A percentile compares a stretch with the other conserved stretches of the same genome.
These are phyloP conservation scores for Paragorgia papillata DNA, from an alignment of 92 coral and sea anemone genomes.

Conservation along the genomic window DNA sequence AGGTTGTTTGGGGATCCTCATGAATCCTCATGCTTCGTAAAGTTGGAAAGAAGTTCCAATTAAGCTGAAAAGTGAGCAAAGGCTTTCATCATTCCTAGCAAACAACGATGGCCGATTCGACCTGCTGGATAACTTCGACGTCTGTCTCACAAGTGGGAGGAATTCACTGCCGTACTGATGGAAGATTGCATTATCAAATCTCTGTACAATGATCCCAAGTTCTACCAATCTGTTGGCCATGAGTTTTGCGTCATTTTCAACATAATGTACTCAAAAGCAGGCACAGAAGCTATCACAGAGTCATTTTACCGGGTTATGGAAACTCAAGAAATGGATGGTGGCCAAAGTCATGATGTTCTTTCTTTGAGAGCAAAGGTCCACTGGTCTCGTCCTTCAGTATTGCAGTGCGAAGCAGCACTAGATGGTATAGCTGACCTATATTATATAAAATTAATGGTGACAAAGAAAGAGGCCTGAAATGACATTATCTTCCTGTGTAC, in stretches of 20 bases:
- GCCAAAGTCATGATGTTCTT: conserved; percentile 26
- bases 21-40: background rate
- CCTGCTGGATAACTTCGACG: conserved; percentile 16
- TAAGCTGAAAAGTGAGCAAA: conserved; percentile 8
- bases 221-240: conserved; percentile 16
- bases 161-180: conserved; percentile 1
- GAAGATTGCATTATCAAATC: conserved; percentile 21
- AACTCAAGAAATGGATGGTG: conserved; percentile 24
- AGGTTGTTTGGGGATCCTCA: conserved; percentile 6
- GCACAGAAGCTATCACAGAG: conserved; percentile 24
- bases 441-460: conserved; percentile 14
- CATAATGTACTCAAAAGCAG: conserved; percentile 20
- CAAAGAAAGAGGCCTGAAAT: conserved; percentile 6
- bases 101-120: conserved; percentile 5
- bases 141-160: conserved; percentile 13
- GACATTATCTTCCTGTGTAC: conserved; percentile 22
- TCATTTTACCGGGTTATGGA: conserved; percentile 7
- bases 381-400: conserved; percentile 22
- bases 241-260: conserved; percentile 12
- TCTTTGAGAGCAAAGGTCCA: conserved; percentile 8
- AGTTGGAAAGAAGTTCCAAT: background rate
- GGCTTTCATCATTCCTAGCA: background rate
- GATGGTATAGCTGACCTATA: conserved; percentile 15
- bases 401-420: conserved; percentile 26
- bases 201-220: conserved; percentile 19